phyloP scores from a whole-genome alignment of 2,888 invertebrate species.

The Coenonympha glycerion region DNA sequence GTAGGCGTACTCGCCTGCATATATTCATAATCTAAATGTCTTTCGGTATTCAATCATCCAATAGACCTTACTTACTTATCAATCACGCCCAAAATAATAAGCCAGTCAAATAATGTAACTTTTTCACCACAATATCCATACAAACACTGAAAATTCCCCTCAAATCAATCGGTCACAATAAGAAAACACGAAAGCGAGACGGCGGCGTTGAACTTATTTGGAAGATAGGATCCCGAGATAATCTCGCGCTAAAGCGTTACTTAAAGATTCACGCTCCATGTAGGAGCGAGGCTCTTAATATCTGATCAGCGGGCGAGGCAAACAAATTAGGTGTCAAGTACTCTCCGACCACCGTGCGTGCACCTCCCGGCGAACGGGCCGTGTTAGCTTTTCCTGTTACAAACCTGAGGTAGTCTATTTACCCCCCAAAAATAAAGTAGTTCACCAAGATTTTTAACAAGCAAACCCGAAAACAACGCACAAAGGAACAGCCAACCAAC shows the following conservation, averaged over 20 bases:
- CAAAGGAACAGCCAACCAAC: slow-evolving; percentile 18
- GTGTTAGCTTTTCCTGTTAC: slow-evolving; percentile 58
- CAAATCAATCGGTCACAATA: neutral
- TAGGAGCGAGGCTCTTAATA: slow-evolving; percentile 28
- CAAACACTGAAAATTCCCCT: neutral
- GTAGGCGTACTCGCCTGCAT: too few relatives aligned
- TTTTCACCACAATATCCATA: neutral
- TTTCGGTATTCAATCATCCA: too few relatives aligned
- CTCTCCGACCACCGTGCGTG: slow-evolving; percentile 33
- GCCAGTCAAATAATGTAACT: too few relatives aligned
- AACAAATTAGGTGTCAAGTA: slow-evolving; percentile 36
- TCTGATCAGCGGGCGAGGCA: slow-evolving; percentile 28
- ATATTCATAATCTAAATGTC: too few relatives aligned
- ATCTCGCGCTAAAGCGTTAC: slow-evolving; percentile 16
- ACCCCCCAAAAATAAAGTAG: slow-evolving; percentile 65
- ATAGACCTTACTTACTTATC: too few relatives aligned
- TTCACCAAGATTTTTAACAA: slow-evolving; percentile 64
- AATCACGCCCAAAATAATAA: too few relatives aligned
- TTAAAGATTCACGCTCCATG: slow-evolving; percentile 27
- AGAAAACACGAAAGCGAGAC: neutral
- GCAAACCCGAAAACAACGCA: slow-evolving; percentile 53
- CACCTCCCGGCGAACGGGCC: slow-evolving; percentile 22
- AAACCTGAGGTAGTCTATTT: slow-evolving; percentile 45
- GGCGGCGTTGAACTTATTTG: neutral
- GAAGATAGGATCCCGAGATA: slow-evolving; percentile 1